These are phyloP conservation scores for Diplodus sargus DNA, from an alignment of 2,797 vertebrate genomes.

Conservation along the genomic window DNA sequence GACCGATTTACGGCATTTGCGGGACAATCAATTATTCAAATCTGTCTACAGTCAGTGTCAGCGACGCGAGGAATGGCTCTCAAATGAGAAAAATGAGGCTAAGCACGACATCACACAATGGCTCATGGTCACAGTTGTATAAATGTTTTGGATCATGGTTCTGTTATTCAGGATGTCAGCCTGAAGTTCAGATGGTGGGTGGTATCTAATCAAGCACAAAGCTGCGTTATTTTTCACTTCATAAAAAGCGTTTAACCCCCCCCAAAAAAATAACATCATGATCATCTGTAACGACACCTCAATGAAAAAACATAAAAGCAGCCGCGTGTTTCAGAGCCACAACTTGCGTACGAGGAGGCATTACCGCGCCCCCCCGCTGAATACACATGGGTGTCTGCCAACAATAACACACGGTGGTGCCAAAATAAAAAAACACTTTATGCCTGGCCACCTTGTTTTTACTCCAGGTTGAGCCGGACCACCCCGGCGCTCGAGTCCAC, in stretches of 20 bases:
- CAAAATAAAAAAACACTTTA: conserved; percentile 71
- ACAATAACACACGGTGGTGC: conserved; percentile 74
- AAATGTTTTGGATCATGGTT: conserved; percentile 71
- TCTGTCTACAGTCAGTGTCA: conserved; percentile 32
- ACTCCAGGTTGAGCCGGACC: conserved; percentile 70
- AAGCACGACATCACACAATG: conserved; percentile 36
- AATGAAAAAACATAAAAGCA: conserved; percentile 26
- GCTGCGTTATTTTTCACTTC: conserved; percentile 16
- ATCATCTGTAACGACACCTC: conserved; percentile 52
- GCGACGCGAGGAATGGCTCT: conserved; percentile 34
- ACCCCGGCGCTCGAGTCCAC: conserved; percentile 64
- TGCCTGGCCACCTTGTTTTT: conserved; percentile 65
- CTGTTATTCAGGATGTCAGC: conserved; percentile 67
- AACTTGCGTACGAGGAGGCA: conserved; percentile 50
- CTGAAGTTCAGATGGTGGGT: conserved; percentile 40
- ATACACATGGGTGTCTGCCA: conserved; percentile 69
- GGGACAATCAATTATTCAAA: conserved; percentile 55
- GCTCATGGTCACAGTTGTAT: conserved; percentile 48
- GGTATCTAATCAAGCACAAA: conserved; percentile 41
- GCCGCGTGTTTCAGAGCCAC: conserved; percentile 40
- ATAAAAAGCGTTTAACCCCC: conserved; percentile 38
- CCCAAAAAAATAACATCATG: conserved; percentile 38
- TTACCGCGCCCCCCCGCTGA: conserved; percentile 52
- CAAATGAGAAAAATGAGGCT: conserved; percentile 41
- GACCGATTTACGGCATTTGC: conserved; percentile 56